Conservation (phyloP, 1,140 invertebrate species). For the Psilanteris sp. region DNA sequence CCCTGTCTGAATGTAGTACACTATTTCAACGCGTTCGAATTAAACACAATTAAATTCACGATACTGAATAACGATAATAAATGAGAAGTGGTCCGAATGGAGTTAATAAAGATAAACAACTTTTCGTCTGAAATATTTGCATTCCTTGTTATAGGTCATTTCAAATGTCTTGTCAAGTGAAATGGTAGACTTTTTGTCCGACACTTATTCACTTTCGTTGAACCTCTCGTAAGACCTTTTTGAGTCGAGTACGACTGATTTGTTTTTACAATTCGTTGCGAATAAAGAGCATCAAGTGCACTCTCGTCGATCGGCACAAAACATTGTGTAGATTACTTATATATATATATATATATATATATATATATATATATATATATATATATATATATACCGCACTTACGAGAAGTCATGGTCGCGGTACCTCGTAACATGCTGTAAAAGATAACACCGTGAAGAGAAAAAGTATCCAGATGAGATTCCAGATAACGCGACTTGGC, state of each 20-base stretch:
- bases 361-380: no score
- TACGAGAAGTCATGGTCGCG: constrained; percentile 21
- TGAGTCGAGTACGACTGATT: constrained; percentile 22
- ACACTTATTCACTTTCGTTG: constrained; percentile 22
- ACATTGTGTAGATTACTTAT: constrained; percentile 22
- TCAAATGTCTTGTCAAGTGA: constrained; percentile 8
- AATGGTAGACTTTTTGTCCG: constrained; percentile 18
- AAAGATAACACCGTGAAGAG: constrained; percentile 11
- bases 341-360: no score
- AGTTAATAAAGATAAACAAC: no score
- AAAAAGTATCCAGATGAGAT: constrained; percentile 26
- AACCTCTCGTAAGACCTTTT: constrained; percentile 15
- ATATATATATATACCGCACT: constrained; percentile 3
- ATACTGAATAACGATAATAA: no score
- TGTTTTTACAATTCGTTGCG: constrained; percentile 32
- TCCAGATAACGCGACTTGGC: constrained; percentile 11
- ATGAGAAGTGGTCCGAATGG: no score
- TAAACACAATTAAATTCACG: no score
- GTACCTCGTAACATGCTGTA: constrained; percentile 5
- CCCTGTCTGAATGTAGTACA: no score
- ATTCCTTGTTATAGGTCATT: not conserved
- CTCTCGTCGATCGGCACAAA: constrained; percentile 26
- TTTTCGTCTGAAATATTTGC: no score
- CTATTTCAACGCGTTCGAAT: no score
- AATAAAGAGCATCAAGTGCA: constrained; percentile 22